A percentile compares a stretch with the other conserved stretches of the same genome.
These are phyloP conservation scores for Aricia agestis DNA, from an alignment of 1,140 invertebrate species.

Conservation along the genomic window DNA sequence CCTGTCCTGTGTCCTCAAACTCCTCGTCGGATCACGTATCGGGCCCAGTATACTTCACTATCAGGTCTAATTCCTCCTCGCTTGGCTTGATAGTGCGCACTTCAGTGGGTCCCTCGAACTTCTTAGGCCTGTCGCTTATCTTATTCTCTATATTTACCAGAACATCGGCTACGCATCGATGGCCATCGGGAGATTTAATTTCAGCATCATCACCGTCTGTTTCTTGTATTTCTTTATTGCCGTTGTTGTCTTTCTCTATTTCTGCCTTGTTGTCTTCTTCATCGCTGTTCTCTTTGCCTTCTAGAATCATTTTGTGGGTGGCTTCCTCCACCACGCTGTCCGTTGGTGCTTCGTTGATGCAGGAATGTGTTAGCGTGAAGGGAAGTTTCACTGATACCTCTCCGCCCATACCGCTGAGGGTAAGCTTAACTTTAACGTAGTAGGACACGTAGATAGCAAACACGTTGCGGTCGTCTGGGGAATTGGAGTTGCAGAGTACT, in stretches of 20 bases:
- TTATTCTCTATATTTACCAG: conserved; percentile 66
- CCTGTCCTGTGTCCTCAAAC: conserved; percentile 36
- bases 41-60: conserved; percentile 67
- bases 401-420: conserved; percentile 86
- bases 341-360: conserved; percentile 69
- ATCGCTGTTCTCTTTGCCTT: conserved; percentile 65
- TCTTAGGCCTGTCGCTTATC: conserved; percentile 52
- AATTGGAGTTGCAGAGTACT: conserved; percentile 77
- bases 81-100: conserved; percentile 55
- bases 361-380: conserved; percentile 80
- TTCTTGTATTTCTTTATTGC: conserved; percentile 46
- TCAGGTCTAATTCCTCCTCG: conserved; percentile 70
- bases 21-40: conserved; percentile 75
- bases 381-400: conserved; percentile 87
- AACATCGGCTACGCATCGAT: conserved; percentile 56
- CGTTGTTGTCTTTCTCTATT: conserved; percentile 54
- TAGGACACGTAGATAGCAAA: conserved; percentile 94
- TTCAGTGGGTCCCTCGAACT: conserved; percentile 55
- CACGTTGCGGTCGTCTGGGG: conserved; percentile 85
- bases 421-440: conserved; percentile 90
- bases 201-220: conserved; percentile 45
- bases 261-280: conserved; percentile 53
- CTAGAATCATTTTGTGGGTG: conserved; percentile 66
- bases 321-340: conserved; percentile 67
- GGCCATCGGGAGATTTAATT: conserved; percentile 50